These are phyloP conservation scores for Eupithecia inturbata DNA, from an alignment of 2,888 invertebrate species.

Conservation along the genomic window DNA sequence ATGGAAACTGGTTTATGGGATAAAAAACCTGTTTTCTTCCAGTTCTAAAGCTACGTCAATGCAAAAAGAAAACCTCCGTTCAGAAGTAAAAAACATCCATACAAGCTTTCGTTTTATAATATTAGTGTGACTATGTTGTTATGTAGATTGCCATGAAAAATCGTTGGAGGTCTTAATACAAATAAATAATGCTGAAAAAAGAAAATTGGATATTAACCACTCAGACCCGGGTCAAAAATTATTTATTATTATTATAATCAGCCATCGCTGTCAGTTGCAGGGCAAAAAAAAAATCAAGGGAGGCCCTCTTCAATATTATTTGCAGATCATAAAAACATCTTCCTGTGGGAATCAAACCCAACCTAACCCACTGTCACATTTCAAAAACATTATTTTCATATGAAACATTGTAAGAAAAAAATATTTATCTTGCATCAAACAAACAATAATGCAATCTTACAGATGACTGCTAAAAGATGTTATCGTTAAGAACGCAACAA, in stretches of 20 bases:
- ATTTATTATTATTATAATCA: not conserved
- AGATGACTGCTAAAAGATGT: not conserved
- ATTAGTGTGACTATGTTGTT: not conserved
- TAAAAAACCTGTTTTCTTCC: no score
- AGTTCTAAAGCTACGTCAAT: no score
- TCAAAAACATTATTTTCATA: not conserved
- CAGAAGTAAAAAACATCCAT: no score
- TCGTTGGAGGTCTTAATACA: not conserved
- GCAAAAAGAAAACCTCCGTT: no score
- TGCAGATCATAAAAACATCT: not conserved
- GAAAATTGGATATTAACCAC: not conserved
- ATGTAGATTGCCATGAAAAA: not conserved
- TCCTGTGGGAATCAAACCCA: not conserved
- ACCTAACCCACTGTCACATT: not conserved
- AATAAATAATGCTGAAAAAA: not conserved
- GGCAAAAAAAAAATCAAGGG: no score
- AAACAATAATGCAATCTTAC: not conserved
- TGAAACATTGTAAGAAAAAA: not conserved
- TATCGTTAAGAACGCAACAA: not conserved
- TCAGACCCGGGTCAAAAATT: not conserved
- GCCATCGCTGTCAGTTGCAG: no score
- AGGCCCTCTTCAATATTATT: not conserved
- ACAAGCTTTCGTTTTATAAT: no score
- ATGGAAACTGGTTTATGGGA: no score
- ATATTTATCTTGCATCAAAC: not conserved